Percentiles rank a stretch among this genome's conserved stretches.
phyloP scores from a whole-genome alignment of 1,140 invertebrate species.

The Drosophila elegans region DNA sequence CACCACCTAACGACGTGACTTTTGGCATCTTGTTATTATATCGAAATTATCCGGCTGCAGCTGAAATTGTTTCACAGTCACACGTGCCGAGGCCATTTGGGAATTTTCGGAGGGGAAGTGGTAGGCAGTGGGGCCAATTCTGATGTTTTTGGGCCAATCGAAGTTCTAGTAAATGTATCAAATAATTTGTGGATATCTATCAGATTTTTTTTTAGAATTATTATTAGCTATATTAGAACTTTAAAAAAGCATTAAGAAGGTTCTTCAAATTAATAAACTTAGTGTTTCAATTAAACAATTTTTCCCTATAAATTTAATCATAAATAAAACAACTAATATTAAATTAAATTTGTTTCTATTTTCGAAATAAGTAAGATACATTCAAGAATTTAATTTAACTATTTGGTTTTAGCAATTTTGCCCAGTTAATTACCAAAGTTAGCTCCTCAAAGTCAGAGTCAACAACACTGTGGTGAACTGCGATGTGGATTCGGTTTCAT shows the following conservation, averaged over 20 bases:
- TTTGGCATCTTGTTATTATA: conserved; percentile 66
- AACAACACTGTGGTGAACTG: conserved; percentile 8
- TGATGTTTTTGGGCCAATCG: conserved; percentile 2
- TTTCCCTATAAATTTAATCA: too few species aligned
- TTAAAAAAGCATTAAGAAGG: too few species aligned
- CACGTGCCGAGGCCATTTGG: conserved; percentile 57
- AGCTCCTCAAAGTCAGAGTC: neutral
- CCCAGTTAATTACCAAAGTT: neutral
- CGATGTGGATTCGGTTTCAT: conserved; percentile 10
- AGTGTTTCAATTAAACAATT: too few species aligned
- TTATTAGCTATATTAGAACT: too few species aligned
- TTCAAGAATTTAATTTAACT: neutral
- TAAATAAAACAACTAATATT: too few species aligned
- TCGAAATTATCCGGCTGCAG: conserved; percentile 68
- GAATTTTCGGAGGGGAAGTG: conserved; percentile 5
- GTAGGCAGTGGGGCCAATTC: conserved; percentile 23
- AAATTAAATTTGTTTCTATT: too few species aligned
- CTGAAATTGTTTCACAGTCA: conserved; percentile 66
- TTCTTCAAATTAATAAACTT: too few species aligned
- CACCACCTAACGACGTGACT: conserved; percentile 63
- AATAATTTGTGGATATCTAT: neutral
- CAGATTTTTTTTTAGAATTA: too few species aligned
- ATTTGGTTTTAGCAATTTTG: neutral
- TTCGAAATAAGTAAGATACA: too few species aligned
- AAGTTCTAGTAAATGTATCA: neutral